Conservation (phyloP, 2,113 vertebrate genomes). For the Isurus oxyrinchus region DNA sequence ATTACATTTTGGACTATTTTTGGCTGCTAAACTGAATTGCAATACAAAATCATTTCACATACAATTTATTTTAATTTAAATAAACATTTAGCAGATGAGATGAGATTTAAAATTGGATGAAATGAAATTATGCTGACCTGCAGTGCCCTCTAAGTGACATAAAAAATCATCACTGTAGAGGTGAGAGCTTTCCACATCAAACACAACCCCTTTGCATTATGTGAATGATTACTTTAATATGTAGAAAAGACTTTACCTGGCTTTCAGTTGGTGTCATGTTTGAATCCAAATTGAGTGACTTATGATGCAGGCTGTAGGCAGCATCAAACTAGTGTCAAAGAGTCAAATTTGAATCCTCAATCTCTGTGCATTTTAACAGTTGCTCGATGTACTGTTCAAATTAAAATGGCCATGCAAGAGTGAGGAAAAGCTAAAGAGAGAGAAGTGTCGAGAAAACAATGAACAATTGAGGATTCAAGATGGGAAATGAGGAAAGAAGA, state of each 20-base stretch:
- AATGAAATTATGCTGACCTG: background rate
- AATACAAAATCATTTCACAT: background rate
- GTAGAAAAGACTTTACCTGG: background rate
- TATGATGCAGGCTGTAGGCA: background rate
- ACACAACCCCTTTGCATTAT: background rate
- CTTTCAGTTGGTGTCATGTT: background rate
- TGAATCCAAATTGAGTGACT: background rate
- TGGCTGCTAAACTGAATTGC: background rate
- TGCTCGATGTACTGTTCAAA: background rate
- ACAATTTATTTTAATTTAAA: background rate
- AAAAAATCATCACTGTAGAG: background rate
- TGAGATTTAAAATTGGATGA: background rate
- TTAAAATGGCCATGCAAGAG: background rate
- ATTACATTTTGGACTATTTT: background rate
- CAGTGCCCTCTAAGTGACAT: background rate
- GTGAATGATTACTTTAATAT: background rate
- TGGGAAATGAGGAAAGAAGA: background rate
- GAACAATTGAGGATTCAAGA: background rate
- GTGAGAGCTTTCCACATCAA: background rate
- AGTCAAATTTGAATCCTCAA: background rate
- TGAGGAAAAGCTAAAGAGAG: background rate
- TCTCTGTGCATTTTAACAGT: background rate
- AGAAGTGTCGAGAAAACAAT: background rate
- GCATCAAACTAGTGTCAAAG: background rate
- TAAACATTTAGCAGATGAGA: background rate